Evolutionary conservation across 2,888 invertebrate species (phyloP).

Genomic region (Clepsis dumicolana): DNA sequence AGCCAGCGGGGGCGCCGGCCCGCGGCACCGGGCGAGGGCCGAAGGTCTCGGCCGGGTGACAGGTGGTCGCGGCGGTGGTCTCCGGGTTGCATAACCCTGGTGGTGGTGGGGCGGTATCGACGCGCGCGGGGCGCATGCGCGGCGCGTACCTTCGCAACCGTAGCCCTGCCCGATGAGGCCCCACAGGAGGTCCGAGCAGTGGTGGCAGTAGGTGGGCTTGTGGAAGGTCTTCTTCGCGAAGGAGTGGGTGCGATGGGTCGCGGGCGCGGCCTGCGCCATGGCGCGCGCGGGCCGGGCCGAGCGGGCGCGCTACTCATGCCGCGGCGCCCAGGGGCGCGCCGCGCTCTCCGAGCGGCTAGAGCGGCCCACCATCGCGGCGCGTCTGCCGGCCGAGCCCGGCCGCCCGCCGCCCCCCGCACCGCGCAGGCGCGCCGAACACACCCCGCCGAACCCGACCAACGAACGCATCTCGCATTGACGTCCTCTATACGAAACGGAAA

Average conservation of each 20-base stretch:
- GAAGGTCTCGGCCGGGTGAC: conserved; percentile 63
- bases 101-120: conserved; percentile 79
- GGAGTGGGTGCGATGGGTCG: conserved; percentile 93
- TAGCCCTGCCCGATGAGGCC: conserved; percentile 99
- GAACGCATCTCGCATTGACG: conserved; percentile 25
- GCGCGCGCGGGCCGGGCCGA: conserved; percentile 85
- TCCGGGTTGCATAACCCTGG: conserved; percentile 73
- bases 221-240: conserved; percentile 99
- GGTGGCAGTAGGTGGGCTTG: conserved; percentile 99
- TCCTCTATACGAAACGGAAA: background rate
- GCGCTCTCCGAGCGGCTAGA: conserved; percentile 86
- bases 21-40: conserved; percentile 32
- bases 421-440: conserved; percentile 58
- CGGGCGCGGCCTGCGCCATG: conserved; percentile 87
- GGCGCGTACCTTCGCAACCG: conserved; percentile 98
- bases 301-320: conserved; percentile 84
- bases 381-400: conserved; percentile 74
- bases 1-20: conserved; percentile 26
- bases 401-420: conserved; percentile 28
- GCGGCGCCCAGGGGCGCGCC: conserved; percentile 87
- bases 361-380: conserved; percentile 86
- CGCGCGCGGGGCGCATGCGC: conserved; percentile 80
- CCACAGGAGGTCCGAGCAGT: conserved; percentile 99
- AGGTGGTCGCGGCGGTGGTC: conserved; percentile 65
- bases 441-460: conserved; percentile 43